Conservation (phyloP, 1,140 invertebrate genomes). For the Eurytemora carolleeae region DNA sequence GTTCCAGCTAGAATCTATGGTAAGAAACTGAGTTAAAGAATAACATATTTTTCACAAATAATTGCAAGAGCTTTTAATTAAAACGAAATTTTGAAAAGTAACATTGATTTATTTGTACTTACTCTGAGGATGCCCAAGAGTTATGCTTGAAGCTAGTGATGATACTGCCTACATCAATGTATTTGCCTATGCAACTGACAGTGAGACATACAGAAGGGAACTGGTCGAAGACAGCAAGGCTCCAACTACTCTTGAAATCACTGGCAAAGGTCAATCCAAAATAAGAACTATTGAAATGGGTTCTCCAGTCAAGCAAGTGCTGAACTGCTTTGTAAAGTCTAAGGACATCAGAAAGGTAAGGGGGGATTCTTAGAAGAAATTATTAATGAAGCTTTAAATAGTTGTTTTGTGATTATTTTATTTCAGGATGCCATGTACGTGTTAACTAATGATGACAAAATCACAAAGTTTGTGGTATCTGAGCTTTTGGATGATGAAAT, state of each 20-base stretch:
- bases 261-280: neutral
- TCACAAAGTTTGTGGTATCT: neutral
- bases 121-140: neutral
- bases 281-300: neutral
- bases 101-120: neutral
- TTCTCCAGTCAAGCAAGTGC: neutral
- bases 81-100: no score
- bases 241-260: neutral
- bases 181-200: neutral
- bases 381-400: no score
- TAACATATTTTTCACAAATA: no score
- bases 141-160: neutral
- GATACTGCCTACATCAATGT: neutral
- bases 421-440: neutral
- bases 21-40: no score
- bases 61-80: no score
- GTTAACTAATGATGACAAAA: neutral
- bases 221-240: neutral
- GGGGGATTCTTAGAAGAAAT: no score
- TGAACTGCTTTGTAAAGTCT: neutral
- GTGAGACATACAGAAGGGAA: neutral
- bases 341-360: neutral
- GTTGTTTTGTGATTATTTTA: no score
- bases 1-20: neutral
- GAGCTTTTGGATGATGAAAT: neutral